Evolutionary conservation across 1,140 invertebrate species (phyloP).

Genomic region (Zophobas morio): DNA sequence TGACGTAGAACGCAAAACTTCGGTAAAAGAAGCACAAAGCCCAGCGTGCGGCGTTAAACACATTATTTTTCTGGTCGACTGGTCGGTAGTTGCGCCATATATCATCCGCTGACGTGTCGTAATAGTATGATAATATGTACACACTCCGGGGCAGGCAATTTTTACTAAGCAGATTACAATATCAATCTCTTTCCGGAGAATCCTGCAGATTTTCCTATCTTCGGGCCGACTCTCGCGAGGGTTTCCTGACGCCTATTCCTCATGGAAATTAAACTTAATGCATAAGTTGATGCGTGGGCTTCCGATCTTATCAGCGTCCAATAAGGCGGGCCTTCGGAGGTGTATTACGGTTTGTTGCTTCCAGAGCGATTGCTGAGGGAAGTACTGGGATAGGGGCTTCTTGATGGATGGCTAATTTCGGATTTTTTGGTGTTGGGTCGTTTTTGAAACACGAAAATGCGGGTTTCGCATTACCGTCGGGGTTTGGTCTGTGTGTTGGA

Average conservation of each 20-base stretch:
- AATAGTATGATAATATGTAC: conserved; percentile 68
- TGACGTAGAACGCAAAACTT: conserved; percentile 42
- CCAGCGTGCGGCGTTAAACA: conserved; percentile 43
- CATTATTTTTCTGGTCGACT: conserved; percentile 63
- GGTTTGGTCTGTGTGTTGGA: no score
- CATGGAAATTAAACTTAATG: conserved; percentile 62
- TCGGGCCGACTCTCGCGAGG: conserved; percentile 45
- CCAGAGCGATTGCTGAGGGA: neutral
- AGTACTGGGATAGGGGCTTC: no score
- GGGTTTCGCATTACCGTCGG: no score
- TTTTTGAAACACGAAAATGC: no score
- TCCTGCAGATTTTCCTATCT: conserved; percentile 60
- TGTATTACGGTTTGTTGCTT: conserved; percentile 8
- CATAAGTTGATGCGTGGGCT: conserved; percentile 50
- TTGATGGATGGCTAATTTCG: no score
- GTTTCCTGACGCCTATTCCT: conserved; percentile 59
- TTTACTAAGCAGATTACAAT: conserved; percentile 67
- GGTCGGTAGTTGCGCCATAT: conserved; percentile 62
- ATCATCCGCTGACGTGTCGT: conserved; percentile 66
- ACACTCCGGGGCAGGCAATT: conserved; percentile 64
- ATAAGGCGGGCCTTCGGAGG: neutral
- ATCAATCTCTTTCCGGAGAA: conserved; percentile 65
- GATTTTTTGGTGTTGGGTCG: no score
- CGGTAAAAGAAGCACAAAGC: conserved; percentile 39
- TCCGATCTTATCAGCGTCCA: conserved; percentile 5